phyloP scores from a whole-genome alignment of 2,797 vertebrate genomes.

The Carduelis carduelis region DNA sequence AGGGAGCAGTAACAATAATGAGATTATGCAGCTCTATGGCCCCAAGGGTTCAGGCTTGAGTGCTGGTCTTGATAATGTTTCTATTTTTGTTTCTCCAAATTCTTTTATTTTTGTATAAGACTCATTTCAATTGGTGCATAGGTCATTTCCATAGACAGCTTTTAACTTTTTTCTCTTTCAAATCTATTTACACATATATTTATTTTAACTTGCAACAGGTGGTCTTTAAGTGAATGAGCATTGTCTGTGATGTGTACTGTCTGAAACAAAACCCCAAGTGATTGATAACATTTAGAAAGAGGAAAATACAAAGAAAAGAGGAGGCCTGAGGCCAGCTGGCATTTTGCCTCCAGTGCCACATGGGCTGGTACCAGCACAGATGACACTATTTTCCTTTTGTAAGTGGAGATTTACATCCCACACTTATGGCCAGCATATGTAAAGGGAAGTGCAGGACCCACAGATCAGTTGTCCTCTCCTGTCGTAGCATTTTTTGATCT shows the following conservation, averaged over 20 bases:
- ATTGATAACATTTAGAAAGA: not conserved
- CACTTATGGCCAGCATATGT: slow-evolving; percentile 2
- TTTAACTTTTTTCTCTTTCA: not conserved
- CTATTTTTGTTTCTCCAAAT: not conserved
- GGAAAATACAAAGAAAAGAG: not conserved
- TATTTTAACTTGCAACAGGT: not conserved
- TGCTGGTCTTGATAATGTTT: not conserved
- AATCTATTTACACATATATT: not conserved
- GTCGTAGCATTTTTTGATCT: not conserved
- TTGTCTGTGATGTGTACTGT: not conserved
- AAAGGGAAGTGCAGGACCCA: not conserved
- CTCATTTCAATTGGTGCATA: not conserved
- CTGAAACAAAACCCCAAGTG: not conserved
- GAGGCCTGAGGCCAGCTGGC: slow-evolving; percentile 8
- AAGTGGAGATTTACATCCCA: not conserved
- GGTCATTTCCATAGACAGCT: not conserved
- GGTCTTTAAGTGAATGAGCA: not conserved
- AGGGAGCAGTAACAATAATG: not conserved
- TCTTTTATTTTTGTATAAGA: not conserved
- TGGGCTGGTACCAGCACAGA: not conserved
- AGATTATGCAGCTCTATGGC: not conserved
- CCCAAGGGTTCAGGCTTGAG: not conserved
- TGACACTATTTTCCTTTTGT: not conserved
- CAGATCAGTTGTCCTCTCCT: not conserved
- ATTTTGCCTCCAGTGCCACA: not conserved